A percentile compares a stretch with the other conserved stretches of the same genome.
Conservation (phyloP, 2,113 vertebrate species). For the Pseudopipra pipra region DNA sequence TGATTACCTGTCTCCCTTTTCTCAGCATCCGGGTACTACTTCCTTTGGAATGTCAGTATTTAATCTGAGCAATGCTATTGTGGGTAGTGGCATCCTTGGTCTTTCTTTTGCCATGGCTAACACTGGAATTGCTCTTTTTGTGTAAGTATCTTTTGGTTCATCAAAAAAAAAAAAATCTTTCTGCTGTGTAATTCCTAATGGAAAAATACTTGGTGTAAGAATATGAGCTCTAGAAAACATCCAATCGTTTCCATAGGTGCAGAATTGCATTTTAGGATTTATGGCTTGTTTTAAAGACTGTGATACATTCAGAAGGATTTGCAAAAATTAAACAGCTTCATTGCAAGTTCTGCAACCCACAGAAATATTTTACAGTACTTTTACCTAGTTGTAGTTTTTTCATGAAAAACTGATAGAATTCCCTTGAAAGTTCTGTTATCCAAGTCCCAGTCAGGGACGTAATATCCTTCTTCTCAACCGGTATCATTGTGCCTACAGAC, state of each 20-base stretch:
- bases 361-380: background rate
- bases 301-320: background rate
- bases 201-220: background rate
- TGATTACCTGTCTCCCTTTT: conserved; percentile 40
- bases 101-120: conserved; percentile 99
- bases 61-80: conserved; percentile 98
- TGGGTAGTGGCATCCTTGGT: conserved; percentile 97
- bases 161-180: background rate
- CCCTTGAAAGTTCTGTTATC: background rate
- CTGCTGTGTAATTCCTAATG: background rate
- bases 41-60: conserved; percentile 99
- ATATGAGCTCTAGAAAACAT: background rate
- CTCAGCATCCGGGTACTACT: conserved; percentile 89
- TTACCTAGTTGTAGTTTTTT: background rate
- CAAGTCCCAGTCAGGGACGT: background rate
- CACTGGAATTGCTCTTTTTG: conserved; percentile 96
- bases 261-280: background rate
- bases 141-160: conserved; percentile 85
- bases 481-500: background rate
- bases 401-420: background rate
- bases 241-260: background rate
- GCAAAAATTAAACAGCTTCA: background rate
- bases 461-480: fast-evolving
- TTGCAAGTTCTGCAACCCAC: background rate
- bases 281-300: background rate